Evolutionary conservation across 2,888 invertebrate species (phyloP).

Genomic region (Lissocephala sabroskyi): DNA sequence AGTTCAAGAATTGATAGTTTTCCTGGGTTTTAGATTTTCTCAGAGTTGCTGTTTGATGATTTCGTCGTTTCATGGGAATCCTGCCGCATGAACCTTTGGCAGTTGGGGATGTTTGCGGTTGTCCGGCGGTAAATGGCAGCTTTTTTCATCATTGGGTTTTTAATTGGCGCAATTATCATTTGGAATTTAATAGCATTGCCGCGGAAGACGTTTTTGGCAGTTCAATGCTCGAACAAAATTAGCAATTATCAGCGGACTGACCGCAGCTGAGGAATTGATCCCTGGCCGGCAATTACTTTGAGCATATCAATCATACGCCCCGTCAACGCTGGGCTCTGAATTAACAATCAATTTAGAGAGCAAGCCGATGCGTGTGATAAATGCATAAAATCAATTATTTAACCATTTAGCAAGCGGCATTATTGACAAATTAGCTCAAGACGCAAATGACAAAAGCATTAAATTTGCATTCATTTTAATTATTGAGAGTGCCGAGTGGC

Average conservation of each 20-base stretch:
- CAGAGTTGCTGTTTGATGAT: no score
- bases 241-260: no score
- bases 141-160: conserved; percentile 13
- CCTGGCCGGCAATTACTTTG: neutral
- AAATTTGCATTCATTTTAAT: conserved; percentile 58
- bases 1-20: no score
- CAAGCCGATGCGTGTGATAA: conserved; percentile 43
- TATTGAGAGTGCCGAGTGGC: conserved; percentile 17
- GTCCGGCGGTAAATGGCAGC: conserved; percentile 11
- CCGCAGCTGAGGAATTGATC: no score
- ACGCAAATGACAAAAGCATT: conserved; percentile 32
- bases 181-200: conserved; percentile 26
- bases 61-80: no score
- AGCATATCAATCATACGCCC: conserved; percentile 19
- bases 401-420: conserved; percentile 8
- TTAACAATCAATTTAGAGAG: conserved; percentile 49
- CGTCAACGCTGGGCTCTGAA: conserved; percentile 28
- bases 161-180: conserved; percentile 34
- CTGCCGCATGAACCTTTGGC: neutral
- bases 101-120: neutral
- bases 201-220: no score
- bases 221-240: no score
- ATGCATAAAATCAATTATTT: conserved; percentile 56
- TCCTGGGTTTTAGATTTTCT: no score
- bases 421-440: conserved; percentile 46